Conservation (phyloP, 2,888 invertebrate genomes). For the Clanis bilineata region DNA sequence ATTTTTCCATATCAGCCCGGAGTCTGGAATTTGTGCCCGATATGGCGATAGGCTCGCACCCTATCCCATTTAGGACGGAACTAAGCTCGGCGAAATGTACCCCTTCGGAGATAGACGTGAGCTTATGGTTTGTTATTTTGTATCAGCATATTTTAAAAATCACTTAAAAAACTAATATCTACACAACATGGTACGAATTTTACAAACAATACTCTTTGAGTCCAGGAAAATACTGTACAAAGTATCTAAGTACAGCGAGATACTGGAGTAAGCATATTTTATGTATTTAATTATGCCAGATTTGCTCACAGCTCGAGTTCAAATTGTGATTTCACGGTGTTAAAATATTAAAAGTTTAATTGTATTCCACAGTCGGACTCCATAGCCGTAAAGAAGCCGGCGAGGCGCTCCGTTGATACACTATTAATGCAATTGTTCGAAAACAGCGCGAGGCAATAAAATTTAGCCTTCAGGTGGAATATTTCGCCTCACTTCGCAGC, state of each 20-base stretch:
- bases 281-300: constrained; percentile 49
- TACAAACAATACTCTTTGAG: too few relatives aligned
- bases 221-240: background rate
- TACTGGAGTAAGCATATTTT: constrained; percentile 28
- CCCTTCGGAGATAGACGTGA: too few relatives aligned
- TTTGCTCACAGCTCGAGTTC: constrained; percentile 37
- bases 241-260: background rate
- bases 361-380: constrained; percentile 60
- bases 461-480: constrained; percentile 76
- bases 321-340: constrained; percentile 57
- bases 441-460: constrained; percentile 74
- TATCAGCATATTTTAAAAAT: too few relatives aligned
- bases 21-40: too few relatives aligned
- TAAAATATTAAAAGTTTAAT: constrained; percentile 78
- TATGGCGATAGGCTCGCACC: too few relatives aligned
- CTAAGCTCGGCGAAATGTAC: too few relatives aligned
- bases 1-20: too few relatives aligned
- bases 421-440: constrained; percentile 81
- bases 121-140: too few relatives aligned
- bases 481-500: constrained; percentile 67
- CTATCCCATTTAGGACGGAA: too few relatives aligned
- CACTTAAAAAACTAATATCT: too few relatives aligned
- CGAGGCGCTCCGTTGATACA: constrained; percentile 71
- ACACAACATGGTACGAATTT: too few relatives aligned
- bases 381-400: constrained; percentile 69